A percentile compares a stretch with the other conserved stretches of the same genome.
Conservation (phyloP, 2,113 vertebrate genomes). For the Halcyon senegalensis region DNA sequence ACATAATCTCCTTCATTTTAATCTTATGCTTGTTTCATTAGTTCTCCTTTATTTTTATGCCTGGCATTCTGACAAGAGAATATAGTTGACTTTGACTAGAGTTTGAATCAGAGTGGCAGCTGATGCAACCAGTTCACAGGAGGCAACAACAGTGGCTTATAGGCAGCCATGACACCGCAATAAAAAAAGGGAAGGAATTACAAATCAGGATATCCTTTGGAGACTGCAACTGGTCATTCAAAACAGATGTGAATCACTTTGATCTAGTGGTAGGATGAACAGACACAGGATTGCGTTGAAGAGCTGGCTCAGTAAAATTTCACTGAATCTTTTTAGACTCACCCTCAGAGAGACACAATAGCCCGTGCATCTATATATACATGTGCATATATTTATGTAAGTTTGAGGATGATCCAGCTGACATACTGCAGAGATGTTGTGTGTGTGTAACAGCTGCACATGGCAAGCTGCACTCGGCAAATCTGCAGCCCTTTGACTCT, state of each 20-base stretch:
- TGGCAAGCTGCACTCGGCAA: neutral
- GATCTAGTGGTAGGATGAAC: neutral
- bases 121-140: neutral
- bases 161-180: neutral
- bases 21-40: neutral
- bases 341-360: neutral
- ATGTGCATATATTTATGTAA: neutral
- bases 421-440: neutral
- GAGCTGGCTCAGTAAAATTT: neutral
- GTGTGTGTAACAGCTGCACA: neutral
- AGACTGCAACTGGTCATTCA: neutral
- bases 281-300: neutral
- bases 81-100: neutral
- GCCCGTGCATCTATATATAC: too few species aligned
- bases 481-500: neutral
- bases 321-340: neutral
- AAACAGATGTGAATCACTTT: neutral
- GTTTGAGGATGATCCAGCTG: neutral
- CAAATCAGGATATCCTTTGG: neutral
- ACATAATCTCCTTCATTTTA: neutral
- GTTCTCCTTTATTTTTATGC: neutral
- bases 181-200: neutral
- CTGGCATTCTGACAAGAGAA: neutral
- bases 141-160: neutral
- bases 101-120: neutral